Conservation (phyloP, 1,140 invertebrate genomes). For the Cotesia typhae region DNA sequence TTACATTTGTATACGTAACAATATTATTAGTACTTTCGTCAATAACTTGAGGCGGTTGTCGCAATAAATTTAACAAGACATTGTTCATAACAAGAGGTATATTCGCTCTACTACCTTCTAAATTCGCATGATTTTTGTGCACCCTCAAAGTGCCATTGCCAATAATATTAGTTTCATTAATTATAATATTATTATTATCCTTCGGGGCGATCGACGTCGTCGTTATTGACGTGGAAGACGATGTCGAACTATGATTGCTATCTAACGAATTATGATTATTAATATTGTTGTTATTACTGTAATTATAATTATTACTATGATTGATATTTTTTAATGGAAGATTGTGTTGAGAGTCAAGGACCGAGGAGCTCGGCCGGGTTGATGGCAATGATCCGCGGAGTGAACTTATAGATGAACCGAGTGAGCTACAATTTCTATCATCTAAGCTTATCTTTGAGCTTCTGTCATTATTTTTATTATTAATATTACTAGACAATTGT, state of each 20-base stretch:
- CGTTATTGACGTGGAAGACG: not conserved
- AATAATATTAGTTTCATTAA: slow-evolving; percentile 21
- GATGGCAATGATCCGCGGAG: slow-evolving; percentile 40
- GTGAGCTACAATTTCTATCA: slow-evolving; percentile 49
- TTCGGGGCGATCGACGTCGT: not conserved
- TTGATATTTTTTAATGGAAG: slow-evolving; percentile 41
- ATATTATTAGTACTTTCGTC: slow-evolving; percentile 51
- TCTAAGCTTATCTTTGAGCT: slow-evolving; percentile 52
- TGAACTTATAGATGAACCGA: slow-evolving; percentile 50
- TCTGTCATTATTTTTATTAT: slow-evolving; percentile 44
- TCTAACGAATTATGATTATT: slow-evolving; percentile 1
- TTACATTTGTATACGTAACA: slow-evolving; percentile 60
- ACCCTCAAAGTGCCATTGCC: slow-evolving; percentile 45
- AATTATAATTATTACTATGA: slow-evolving; percentile 21
- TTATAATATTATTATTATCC: slow-evolving; percentile 15
- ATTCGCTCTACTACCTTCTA: slow-evolving; percentile 58
- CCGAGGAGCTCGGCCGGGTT: slow-evolving; percentile 55
- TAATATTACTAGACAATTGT: not conserved
- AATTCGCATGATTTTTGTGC: slow-evolving; percentile 50
- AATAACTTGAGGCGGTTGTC: slow-evolving; percentile 52
- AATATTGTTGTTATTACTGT: slow-evolving; percentile 16
- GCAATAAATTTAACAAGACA: slow-evolving; percentile 56
- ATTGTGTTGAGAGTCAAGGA: slow-evolving; percentile 53
- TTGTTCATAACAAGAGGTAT: slow-evolving; percentile 62
- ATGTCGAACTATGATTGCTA: not conserved